Conservation (phyloP, 2,888 invertebrate genomes). For the Campoplex capitator region DNA sequence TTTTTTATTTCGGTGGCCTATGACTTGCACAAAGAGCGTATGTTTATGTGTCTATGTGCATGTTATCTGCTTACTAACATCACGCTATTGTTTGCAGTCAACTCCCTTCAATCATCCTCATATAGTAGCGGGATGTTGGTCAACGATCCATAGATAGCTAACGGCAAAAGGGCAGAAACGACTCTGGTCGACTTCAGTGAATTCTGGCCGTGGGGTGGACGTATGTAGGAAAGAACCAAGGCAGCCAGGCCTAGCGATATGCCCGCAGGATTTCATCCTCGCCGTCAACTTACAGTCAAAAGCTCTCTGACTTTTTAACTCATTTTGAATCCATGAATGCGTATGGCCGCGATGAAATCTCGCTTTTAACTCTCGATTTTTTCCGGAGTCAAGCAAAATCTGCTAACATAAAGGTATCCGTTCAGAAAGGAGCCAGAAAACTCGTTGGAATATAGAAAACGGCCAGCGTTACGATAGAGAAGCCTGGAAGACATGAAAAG, state of each 20-base stretch:
- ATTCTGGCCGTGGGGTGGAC: slow-evolving; percentile 61
- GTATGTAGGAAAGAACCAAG: slow-evolving; percentile 44
- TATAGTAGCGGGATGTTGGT: slow-evolving; percentile 39
- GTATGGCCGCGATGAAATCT: slow-evolving; percentile 42
- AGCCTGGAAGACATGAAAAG: slow-evolving; percentile 46
- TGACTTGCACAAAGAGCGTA: background rate
- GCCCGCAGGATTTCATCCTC: slow-evolving; percentile 48
- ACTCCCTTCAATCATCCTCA: slow-evolving; percentile 5
- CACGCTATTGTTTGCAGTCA: slow-evolving; percentile 59
- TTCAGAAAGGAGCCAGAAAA: background rate
- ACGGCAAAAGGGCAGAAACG: slow-evolving; percentile 32
- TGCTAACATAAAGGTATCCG: slow-evolving; percentile 2
- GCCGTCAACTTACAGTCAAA: slow-evolving; percentile 23
- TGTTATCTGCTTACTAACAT: slow-evolving; percentile 36
- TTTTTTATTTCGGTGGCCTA: background rate
- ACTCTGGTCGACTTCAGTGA: slow-evolving; percentile 48
- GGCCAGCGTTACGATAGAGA: slow-evolving; percentile 14
- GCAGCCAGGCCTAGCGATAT: slow-evolving; percentile 18
- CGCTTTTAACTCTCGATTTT: slow-evolving; percentile 47
- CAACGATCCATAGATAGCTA: background rate
- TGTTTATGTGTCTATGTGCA: background rate
- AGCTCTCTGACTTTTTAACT: slow-evolving; percentile 5
- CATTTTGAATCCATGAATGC: slow-evolving; percentile 23
- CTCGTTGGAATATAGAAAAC: background rate
- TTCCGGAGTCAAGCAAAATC: slow-evolving; percentile 39